Percentiles rank a stretch among this genome's conserved stretches.
phyloP scores from a whole-genome alignment of 2,113 vertebrate species.

The Cinclus mexicanus region DNA sequence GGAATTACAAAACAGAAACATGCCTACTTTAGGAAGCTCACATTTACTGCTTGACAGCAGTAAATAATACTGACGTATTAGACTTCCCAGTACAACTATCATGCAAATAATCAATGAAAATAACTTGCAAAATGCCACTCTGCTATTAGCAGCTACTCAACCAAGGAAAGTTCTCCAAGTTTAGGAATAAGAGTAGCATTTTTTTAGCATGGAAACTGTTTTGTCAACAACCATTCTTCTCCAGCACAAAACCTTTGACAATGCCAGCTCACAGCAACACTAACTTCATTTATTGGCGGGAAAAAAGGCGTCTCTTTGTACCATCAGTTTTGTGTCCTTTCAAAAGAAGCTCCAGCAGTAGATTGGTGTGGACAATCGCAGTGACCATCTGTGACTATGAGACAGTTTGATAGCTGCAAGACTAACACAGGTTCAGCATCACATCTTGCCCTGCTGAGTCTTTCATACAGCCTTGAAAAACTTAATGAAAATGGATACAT shows the following conservation, averaged over 20 bases:
- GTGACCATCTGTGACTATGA: constrained; percentile 27
- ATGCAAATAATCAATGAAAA: constrained; percentile 22
- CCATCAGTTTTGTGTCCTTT: constrained; percentile 37
- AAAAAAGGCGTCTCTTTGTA: constrained; percentile 33
- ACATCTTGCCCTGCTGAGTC: constrained; percentile 26
- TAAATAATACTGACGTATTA: neutral
- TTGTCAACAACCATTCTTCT: constrained; percentile 52
- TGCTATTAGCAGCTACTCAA: constrained; percentile 46
- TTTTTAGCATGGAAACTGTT: constrained; percentile 45
- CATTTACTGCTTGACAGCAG: neutral
- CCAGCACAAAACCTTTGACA: constrained; percentile 11
- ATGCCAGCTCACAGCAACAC: constrained; percentile 32
- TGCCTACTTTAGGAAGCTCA: constrained; percentile 29
- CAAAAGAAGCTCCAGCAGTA: constrained; percentile 15
- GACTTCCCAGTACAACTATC: neutral
- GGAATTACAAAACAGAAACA: constrained; percentile 13
- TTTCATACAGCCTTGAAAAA: constrained; percentile 62
- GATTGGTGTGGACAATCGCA: constrained; percentile 5
- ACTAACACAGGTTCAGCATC: neutral
- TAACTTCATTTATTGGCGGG: constrained; percentile 15
- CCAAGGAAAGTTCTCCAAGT: neutral
- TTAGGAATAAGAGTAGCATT: constrained; percentile 35
- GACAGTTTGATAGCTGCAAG: constrained; percentile 11
- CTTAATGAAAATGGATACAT: constrained; percentile 66
- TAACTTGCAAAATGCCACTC: constrained; percentile 20